Evolutionary conservation across 1,140 invertebrate species (phyloP).

Genomic region (Geopemphigus sp.): DNA sequence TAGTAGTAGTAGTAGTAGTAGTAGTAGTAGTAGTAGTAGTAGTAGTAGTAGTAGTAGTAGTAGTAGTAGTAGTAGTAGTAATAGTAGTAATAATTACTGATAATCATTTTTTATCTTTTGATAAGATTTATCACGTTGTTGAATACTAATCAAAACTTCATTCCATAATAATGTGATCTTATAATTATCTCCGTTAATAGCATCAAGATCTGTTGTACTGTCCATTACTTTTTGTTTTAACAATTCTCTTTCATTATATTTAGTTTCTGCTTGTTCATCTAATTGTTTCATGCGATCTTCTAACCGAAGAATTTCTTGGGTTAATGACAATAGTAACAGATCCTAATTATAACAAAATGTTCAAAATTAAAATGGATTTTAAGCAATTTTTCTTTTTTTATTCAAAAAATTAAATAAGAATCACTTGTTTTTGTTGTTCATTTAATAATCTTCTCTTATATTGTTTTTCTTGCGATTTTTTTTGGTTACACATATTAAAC

Average conservation of each 20-base stretch:
- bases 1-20: too few relatives aligned
- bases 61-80: too few relatives aligned
- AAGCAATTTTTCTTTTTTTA: too few relatives aligned
- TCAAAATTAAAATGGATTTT: not conserved
- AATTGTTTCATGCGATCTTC: conserved; percentile 44
- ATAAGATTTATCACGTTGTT: conserved; percentile 30
- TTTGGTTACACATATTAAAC: conserved; percentile 43
- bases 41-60: too few relatives aligned
- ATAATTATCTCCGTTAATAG: conserved; percentile 28
- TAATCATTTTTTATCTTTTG: conserved; percentile 30
- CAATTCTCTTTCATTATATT: conserved; percentile 37
- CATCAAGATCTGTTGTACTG: conserved; percentile 28
- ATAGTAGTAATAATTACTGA: conserved; percentile 19
- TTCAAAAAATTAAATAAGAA: not conserved
- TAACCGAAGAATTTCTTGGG: conserved; percentile 39
- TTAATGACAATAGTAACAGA: conserved; percentile 37
- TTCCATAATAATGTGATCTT: conserved; percentile 42
- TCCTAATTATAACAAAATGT: not conserved
- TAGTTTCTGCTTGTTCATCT: conserved; percentile 35
- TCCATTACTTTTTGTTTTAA: conserved; percentile 45
- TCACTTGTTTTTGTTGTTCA: conserved; percentile 41
- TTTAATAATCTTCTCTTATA: conserved; percentile 44
- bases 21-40: too few relatives aligned
- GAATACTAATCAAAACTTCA: conserved; percentile 35
- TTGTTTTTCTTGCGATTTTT: conserved; percentile 31